Conservation (phyloP, 2,888 invertebrate species). For the Kuschelorhynchus macadamiae region DNA sequence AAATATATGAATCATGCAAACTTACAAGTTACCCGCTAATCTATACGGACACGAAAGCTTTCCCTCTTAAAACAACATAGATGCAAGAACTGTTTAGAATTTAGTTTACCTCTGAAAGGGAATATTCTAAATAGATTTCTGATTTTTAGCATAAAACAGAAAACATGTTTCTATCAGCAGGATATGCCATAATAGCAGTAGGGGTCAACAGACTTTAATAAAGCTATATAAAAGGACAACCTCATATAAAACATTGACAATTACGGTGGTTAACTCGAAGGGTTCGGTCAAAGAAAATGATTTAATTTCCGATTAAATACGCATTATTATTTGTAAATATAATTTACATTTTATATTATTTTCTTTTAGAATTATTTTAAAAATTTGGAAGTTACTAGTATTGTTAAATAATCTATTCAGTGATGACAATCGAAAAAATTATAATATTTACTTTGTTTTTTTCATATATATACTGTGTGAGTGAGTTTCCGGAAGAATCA, state of each 20-base stretch:
- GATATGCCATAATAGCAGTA: conserved; percentile 32
- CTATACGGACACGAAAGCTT: not conserved
- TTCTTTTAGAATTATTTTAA: not conserved
- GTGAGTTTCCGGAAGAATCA: conserved; percentile 75
- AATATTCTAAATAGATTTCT: conserved; percentile 33
- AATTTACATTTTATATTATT: conserved; percentile 6
- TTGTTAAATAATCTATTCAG: not conserved
- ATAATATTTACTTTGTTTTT: conserved; percentile 54
- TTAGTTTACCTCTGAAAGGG: conserved; percentile 17
- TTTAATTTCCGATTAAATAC: conserved; percentile 10
- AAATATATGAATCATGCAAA: not conserved
- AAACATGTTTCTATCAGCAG: conserved; percentile 38
- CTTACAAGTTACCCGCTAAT: no score
- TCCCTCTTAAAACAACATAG: conserved; percentile 1
- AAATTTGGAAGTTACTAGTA: not conserved
- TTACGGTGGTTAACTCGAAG: conserved; percentile 19
- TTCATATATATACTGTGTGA: conserved; percentile 57
- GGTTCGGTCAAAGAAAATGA: conserved; percentile 33
- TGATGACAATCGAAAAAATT: conserved; percentile 33
- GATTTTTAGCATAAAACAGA: conserved; percentile 46
- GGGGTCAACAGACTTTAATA: conserved; percentile 23
- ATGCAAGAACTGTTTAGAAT: not conserved
- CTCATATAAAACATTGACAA: conserved; percentile 29
- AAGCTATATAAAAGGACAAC: conserved; percentile 34
- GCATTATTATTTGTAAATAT: conserved; percentile 13